Percentiles rank a stretch among this genome's conserved stretches.
phyloP scores from a whole-genome alignment of 2,113 vertebrate species.

The Eurystomus gularis region DNA sequence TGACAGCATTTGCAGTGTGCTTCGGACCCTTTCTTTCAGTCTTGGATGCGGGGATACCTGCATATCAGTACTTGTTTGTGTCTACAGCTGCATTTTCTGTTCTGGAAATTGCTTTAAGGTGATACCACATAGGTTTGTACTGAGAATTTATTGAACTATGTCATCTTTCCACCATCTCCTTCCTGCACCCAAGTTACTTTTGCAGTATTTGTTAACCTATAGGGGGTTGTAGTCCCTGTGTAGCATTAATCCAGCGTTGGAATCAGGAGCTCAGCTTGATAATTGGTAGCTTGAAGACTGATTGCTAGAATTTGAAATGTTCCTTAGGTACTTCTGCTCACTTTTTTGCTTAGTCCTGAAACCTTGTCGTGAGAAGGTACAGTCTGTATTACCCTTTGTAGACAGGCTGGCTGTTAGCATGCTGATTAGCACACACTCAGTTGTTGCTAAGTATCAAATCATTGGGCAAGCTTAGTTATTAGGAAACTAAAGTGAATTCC shows the following conservation, averaged over 20 bases:
- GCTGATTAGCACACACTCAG: neutral
- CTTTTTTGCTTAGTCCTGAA: neutral
- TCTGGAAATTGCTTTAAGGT: neutral
- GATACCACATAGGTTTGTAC: neutral
- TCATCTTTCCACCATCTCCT: neutral
- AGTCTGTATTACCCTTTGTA: neutral
- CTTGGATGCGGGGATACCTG: neutral
- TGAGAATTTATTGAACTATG: neutral
- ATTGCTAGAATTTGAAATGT: neutral
- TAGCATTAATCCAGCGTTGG: neutral
- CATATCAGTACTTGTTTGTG: neutral
- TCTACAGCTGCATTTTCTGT: neutral
- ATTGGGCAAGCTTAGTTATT: slow-evolving; percentile 12
- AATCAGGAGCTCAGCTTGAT: neutral
- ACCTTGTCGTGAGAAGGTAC: neutral
- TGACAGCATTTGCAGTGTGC: neutral
- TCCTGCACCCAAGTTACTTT: neutral
- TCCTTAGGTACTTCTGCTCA: neutral
- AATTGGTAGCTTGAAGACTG: neutral
- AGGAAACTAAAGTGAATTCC: slow-evolving; percentile 14
- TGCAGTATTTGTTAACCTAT: neutral
- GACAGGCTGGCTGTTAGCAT: neutral
- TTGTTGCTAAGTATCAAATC: neutral
- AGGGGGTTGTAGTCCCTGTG: no score
- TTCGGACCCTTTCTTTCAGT: neutral